Evolutionary conservation across 1,140 invertebrate genomes (phyloP).

Genomic region (Temnothorax curvispinosus): DNA sequence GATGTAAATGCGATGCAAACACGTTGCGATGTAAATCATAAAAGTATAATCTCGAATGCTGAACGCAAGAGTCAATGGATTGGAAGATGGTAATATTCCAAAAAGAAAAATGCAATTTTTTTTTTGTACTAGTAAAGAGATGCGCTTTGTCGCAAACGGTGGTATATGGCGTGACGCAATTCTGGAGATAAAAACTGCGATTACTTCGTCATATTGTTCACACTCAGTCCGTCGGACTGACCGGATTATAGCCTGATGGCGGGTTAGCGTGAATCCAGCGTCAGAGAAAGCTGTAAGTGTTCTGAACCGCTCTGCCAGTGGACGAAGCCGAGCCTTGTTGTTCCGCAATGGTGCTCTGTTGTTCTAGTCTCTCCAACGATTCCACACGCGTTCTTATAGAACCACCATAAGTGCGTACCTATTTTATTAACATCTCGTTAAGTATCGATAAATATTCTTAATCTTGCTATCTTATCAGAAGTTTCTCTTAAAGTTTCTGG

Average conservation of each 20-base stretch:
- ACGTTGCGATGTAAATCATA: conserved; percentile 32
- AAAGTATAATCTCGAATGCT: conserved; percentile 28
- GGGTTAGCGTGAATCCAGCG: conserved; percentile 81
- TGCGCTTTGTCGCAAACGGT: conserved; percentile 25
- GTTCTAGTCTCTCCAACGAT: conserved; percentile 89
- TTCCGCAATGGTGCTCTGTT: conserved; percentile 80
- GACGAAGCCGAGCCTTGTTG: conserved; percentile 85
- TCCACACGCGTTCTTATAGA: conserved; percentile 89
- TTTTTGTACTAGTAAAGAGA: conserved; percentile 55
- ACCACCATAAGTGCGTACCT: conserved; percentile 88
- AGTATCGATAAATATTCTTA: conserved; percentile 46
- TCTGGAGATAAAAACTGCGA: conserved; percentile 43
- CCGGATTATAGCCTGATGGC: conserved; percentile 77
- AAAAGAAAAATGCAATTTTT: conserved; percentile 41
- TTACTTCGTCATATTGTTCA: conserved; percentile 32
- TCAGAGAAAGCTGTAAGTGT: conserved; percentile 91
- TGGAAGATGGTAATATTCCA: conserved; percentile 30
- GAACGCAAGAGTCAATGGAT: conserved; percentile 28
- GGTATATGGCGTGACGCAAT: conserved; percentile 4
- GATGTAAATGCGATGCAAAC: conserved; percentile 46
- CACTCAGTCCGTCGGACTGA: conserved; percentile 79
- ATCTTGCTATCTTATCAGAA: conserved; percentile 61
- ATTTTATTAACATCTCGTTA: conserved; percentile 64
- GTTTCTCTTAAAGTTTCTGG: conserved; percentile 76
- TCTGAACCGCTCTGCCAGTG: conserved; percentile 89